Evolutionary conservation across 2,113 vertebrate genomes (phyloP).

Genomic region (Corythaixoides concolor): DNA sequence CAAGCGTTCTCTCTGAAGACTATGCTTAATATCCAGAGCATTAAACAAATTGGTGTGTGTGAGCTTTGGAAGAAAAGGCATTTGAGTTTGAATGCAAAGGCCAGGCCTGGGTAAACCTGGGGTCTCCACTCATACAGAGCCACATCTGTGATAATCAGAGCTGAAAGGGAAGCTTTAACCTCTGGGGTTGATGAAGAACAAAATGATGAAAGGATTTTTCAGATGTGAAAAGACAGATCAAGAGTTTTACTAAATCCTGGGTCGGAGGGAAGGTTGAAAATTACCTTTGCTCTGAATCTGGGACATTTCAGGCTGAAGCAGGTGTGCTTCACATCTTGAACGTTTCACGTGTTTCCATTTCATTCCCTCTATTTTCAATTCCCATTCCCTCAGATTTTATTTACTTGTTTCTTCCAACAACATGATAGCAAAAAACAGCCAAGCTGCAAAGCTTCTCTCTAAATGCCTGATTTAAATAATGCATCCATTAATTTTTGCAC

Average conservation of each 20-base stretch:
- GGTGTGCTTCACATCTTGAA: constrained; percentile 32
- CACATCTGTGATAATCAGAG: constrained; percentile 67
- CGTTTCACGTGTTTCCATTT: not conserved
- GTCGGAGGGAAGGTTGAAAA: not conserved
- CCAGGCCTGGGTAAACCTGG: not conserved
- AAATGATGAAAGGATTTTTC: constrained; percentile 61
- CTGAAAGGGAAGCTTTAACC: constrained; percentile 69
- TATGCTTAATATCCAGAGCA: not conserved
- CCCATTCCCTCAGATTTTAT: constrained; percentile 29
- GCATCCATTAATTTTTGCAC: constrained; percentile 60
- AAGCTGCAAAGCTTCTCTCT: constrained; percentile 6
- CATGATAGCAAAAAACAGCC: not conserved
- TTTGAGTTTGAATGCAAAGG: constrained; percentile 23
- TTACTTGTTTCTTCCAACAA: constrained; percentile 19
- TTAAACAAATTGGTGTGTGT: not conserved
- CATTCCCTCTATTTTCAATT: constrained; percentile 17
- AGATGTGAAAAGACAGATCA: constrained; percentile 31
- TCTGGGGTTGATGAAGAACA: constrained; percentile 21
- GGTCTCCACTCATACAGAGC: constrained; percentile 26
- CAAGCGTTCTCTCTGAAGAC: not conserved
- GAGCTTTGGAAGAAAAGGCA: constrained; percentile 5
- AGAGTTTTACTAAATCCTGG: constrained; percentile 42
- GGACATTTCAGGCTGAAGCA: constrained; percentile 7
- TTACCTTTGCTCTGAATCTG: constrained; percentile 36
- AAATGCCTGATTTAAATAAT: constrained; percentile 58